Base-by-base conservation (phyloP, 2,888 invertebrate genomes). In the Dorcus parallelipipedus region DNA sequence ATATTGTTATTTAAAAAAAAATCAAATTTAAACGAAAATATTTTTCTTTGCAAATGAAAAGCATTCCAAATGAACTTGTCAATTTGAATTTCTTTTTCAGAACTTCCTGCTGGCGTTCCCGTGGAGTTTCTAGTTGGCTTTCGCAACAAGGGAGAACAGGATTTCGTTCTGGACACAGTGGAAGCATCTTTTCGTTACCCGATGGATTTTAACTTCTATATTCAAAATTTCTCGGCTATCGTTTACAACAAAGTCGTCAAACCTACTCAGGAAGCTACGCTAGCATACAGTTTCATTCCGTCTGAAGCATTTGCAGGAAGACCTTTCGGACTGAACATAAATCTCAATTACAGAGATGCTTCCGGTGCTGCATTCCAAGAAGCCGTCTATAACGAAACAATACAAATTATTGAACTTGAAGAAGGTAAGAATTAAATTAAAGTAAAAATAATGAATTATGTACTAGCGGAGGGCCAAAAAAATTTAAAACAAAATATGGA, bases 121-220 rank as follows among this genome's bases (percentile, higher is more conserved):
- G 96, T 97, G 0, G 95, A 97, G 77, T 93, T 97, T 78, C 82
- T 99, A 1, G 93, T 99, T 62, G 97, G 98, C 20, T 97, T 99
- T 80, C 86, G 88, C 54, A 99, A 99, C 83, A 94, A 93, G 75
- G 99, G 97, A 49, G 84, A 88, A 59, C 87, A 90, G 68, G 95
- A 97, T 68, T 97, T 97, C 73, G 79, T 91, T 23, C 86, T 99
- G 20, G 97, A 99, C 75, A 89, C 91, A 5, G 84, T 98, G 74
- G 98, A 98, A 72, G 97, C 97, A 0, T 97, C 98, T 0, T 97
- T 99, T 87, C 90, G 97, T 69, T 99, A 98, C 76, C 97, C 98
- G 7, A 93, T 97, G 91, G 98, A 99, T 80, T 99, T 95, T 81
- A 95, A 90, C 67, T 99, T 95, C 80, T 93, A 93, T 81, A 96